Conservation (phyloP, 2,113 vertebrate species). For the Scolopax mira region DNA sequence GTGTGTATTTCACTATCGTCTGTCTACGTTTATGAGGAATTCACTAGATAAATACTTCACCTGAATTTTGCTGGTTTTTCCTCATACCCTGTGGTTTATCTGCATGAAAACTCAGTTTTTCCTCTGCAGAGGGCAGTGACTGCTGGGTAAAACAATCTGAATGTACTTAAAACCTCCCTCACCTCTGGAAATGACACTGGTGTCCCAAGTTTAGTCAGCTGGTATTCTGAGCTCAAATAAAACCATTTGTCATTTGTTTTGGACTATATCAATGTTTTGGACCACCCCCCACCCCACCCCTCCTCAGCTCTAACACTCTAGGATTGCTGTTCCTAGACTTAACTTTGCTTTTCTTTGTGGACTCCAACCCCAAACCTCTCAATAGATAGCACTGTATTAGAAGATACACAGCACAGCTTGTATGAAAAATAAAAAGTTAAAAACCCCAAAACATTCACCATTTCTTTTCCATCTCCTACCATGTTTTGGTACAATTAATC, state of each 20-base stretch:
- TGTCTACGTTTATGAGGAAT: neutral
- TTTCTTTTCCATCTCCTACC: neutral
- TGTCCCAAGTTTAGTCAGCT: neutral
- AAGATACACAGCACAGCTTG: neutral
- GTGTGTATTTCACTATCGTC: neutral
- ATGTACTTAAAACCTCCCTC: neutral
- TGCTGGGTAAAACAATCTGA: neutral
- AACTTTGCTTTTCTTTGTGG: neutral
- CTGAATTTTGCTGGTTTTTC: neutral
- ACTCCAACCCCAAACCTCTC: neutral
- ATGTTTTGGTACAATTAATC: neutral
- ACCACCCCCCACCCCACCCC: neutral
- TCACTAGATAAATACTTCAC: neutral
- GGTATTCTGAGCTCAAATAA: neutral
- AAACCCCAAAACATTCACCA: fast-evolving
- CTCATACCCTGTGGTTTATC: neutral
- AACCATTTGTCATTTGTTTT: neutral
- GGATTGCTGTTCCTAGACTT: neutral
- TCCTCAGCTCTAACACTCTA: neutral
- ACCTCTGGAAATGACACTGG: neutral
- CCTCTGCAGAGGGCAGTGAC: neutral
- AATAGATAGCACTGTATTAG: neutral
- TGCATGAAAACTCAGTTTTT: neutral
- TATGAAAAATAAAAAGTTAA: neutral
- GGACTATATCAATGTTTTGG: neutral